phyloP scores from a whole-genome alignment of 2,888 invertebrate genomes.

The Flexamia atlantica region DNA sequence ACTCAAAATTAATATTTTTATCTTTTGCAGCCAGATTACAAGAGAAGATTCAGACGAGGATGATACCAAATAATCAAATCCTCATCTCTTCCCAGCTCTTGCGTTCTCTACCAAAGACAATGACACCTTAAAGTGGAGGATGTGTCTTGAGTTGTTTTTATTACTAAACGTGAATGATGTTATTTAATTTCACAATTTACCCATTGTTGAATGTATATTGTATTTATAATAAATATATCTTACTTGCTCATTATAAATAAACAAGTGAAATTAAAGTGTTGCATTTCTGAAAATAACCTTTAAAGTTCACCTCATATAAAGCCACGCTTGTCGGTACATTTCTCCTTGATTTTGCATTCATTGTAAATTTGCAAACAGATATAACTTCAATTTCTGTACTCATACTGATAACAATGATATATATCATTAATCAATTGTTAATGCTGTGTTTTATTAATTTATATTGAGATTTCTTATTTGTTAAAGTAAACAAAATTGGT shows the following conservation, averaged over 20 bases:
- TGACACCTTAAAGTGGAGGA: conserved; percentile 4
- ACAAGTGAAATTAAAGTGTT: conserved; percentile 19
- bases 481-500: too few relatives aligned
- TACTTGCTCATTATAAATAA: conserved; percentile 51
- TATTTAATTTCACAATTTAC: conserved; percentile 28
- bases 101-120: conserved; percentile 31
- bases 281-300: background rate
- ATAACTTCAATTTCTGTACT: too few relatives aligned
- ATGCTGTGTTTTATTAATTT: too few relatives aligned
- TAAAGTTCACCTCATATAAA: background rate
- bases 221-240: conserved; percentile 45
- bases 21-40: conserved; percentile 11
- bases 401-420: too few relatives aligned
- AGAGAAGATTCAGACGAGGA: conserved; percentile 10
- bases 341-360: too few relatives aligned
- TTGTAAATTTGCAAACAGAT: too few relatives aligned
- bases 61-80: background rate
- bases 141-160: conserved; percentile 21
- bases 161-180: background rate
- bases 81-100: background rate
- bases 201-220: conserved; percentile 31
- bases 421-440: too few relatives aligned
- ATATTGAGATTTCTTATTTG: too few relatives aligned
- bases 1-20: too few relatives aligned
- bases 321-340: too few relatives aligned